Percentiles rank a stretch among this genome's conserved stretches.
Evolutionary conservation across 2,888 invertebrate genomes (phyloP).

Genomic region (Melolontha melolontha): DNA sequence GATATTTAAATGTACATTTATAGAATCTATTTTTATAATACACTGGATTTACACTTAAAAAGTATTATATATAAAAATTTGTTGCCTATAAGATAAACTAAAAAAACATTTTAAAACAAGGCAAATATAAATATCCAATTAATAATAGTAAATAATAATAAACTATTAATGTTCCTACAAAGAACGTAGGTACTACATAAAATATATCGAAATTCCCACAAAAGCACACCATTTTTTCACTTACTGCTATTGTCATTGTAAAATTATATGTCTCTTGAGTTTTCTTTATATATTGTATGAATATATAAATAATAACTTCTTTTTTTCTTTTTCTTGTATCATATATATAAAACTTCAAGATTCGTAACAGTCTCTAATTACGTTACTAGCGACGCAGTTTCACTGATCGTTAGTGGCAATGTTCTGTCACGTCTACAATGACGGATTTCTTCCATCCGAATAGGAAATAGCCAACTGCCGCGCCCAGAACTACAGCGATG

Average conservation of each 20-base stretch:
- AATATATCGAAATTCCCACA: not conserved
- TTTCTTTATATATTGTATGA: not conserved
- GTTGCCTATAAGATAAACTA: constrained; percentile 23
- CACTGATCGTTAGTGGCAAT: constrained; percentile 75
- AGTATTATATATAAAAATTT: constrained; percentile 31
- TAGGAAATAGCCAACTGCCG: constrained; percentile 91
- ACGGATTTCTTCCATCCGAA: constrained; percentile 97
- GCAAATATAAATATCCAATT: not conserved
- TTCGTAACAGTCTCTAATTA: constrained; percentile 3
- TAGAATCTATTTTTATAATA: constrained; percentile 9
- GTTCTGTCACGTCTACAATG: constrained; percentile 94
- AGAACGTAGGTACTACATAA: constrained; percentile 3
- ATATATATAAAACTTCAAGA: constrained; percentile 16
- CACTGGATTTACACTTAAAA: constrained; percentile 28
- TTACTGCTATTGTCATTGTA: constrained; percentile 31
- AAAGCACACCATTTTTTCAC: constrained; percentile 21
- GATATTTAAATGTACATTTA: constrained; percentile 6
- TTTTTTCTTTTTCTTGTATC: not conserved
- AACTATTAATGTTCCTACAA: not conserved
- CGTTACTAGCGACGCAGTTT: not conserved
- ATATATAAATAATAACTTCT: not conserved
- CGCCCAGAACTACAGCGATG: constrained; percentile 87
- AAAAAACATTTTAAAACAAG: not conserved
- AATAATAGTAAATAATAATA: constrained; percentile 1
- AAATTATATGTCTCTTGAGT: constrained; percentile 10